Base-by-base conservation (phyloP, 2,888 invertebrate genomes). In the Lobophora halterata region DNA sequence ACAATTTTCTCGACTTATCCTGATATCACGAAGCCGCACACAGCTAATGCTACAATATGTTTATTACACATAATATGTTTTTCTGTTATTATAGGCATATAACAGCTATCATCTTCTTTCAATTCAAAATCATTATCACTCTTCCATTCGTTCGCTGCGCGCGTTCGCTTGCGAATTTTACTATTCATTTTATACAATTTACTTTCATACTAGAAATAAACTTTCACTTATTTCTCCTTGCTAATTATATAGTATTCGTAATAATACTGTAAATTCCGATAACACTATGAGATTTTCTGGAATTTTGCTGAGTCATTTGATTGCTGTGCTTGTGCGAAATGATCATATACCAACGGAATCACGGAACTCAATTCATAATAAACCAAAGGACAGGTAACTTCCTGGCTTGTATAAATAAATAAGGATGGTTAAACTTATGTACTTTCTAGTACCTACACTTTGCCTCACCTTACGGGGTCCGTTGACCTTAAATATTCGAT, bases 141-240 rank as follows among this genome's bases (percentile, higher is more conserved):
- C 19, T 5, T 30, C 16, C 14, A 36, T 12, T 19, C 11, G 8
- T 30, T 18, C 31, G 37, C 42, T 46, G 23, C 26, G 49, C 40
- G 37, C 10, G 8, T 32, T 29, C 7, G 36, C 25, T 40, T 33
- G 48, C 48, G 38, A 46, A 35, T 40, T 37, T 26, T 13, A 29
- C 18, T 16, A 19, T 11, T 2, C 8, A 21, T 6, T 19, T 17
- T 9, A 29, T 17, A 14, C 23, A 28, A 30, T 31, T 30, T 3
- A 26, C 26, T 44, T 35, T 46, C 32, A 28, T 28, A 19, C 23
- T 34, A 32, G 9, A 20, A 43, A 28, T 34, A 30, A 8, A 49
- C 52, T 49, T 52, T 49, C 51, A 40, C 52, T 41, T n/a, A n/a
- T n/a, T 34, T 31, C 24, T 33, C 32, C 30, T 30, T 23, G 26